Percentiles rank a stretch among this genome's conserved stretches.
Evolutionary conservation across 2,113 vertebrate genomes (phyloP).

Genomic region (Malurus elegans): DNA sequence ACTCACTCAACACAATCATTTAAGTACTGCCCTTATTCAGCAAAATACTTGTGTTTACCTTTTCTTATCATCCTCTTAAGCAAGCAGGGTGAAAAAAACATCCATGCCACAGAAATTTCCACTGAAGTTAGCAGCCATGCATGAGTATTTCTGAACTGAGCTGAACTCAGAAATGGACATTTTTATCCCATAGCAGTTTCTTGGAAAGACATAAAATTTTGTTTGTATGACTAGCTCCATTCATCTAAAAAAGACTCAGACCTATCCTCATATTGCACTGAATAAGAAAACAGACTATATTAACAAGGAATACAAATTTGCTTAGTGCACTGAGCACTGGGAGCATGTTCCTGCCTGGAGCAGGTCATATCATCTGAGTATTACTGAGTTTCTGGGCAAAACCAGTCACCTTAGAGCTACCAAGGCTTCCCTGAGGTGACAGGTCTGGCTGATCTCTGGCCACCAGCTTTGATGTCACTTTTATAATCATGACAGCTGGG

Average conservation of each 20-base stretch:
- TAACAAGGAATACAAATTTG: neutral
- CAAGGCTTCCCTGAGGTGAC: neutral
- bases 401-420: neutral
- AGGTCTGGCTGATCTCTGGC: neutral
- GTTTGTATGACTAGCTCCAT: neutral
- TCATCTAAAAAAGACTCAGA: neutral
- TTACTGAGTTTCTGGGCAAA: neutral
- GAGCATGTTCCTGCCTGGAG: neutral
- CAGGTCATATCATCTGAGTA: neutral
- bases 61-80: slow-evolving; percentile 12
- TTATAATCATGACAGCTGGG: neutral
- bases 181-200: neutral
- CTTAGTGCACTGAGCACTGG: neutral
- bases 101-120: neutral
- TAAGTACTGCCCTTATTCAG: neutral
- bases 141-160: neutral
- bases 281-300: neutral
- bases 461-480: accelerated
- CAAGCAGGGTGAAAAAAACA: neutral
- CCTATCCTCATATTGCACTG: neutral
- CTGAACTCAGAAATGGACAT: neutral
- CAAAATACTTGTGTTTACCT: slow-evolving; percentile 41
- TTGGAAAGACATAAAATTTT: neutral
- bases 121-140: neutral
- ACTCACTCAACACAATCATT: slow-evolving; percentile 26